Evolutionary conservation across 2,888 invertebrate species (phyloP), one percentile per base, ranked within the genome.

Genomic region (Danaus chrysippus): DNA sequence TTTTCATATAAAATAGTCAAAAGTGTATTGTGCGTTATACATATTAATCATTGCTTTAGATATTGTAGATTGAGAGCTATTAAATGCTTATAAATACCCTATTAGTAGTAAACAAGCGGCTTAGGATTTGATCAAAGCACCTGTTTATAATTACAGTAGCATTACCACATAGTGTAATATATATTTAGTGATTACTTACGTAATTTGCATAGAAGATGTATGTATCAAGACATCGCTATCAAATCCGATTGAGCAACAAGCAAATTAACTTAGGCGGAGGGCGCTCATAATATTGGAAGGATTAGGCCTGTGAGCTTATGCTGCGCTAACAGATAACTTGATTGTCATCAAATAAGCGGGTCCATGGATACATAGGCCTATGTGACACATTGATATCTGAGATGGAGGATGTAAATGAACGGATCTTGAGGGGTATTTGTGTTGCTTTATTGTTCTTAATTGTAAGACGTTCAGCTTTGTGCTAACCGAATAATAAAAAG

Each of bases 241-340:
- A 54, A 59, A 68, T 58, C 59, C 53, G 54, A 54, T 61, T 54
- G 59, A 43, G 56, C 52, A 67, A 69, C 63, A 69, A 68, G 66
- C 62, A 69, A 66, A 68, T 68, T 66, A 65, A 66, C 65, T 66
- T 66, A 66, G 64, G 41, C 34, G 42, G 59, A 42, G 53, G 66
- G 52, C 56, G 41, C 68, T 62, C 55, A 64, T 56, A 63, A 67
- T 64, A 63, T 66, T 63, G 62, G 56, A 43, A 59, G 66, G 66
- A 68, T 68, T 66, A 69, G 61, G 46, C 23, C 53, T 60, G 54
- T 61, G 61, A 66, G 61, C 64, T 63, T 43, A 65, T 63, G 62
- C 64, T 61, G 58, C 56, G 64, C 62, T 64, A 57, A 64, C 59
- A 66, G 55, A 58, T 67, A 62, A 65, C 58, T 61, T 58, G 62